Base-by-base conservation (phyloP, 2,113 vertebrate species). In the Cryptomyrus ogoouensis region DNA sequence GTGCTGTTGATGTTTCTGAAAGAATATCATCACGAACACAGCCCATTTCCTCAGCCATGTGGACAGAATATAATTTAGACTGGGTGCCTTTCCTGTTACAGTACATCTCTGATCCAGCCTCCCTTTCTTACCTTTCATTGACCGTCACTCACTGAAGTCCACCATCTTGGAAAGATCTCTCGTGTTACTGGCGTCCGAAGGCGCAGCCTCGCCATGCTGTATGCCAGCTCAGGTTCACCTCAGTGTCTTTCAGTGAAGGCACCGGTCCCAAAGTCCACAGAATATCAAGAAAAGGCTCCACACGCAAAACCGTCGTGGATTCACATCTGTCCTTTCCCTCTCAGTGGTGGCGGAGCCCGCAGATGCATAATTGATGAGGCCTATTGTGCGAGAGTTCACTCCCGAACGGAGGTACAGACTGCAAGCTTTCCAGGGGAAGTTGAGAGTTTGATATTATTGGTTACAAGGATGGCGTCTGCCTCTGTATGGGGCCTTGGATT, bases 321-420 rank as follows among this genome's bases (percentile, higher is more conserved):
- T 74, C 74, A 66, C 74, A 80, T 87, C 39, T 90, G 90, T 58
- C 39, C 5, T 31, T 42, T 19, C n/a, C 39, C 53, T 46, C 84
- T 87, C 47, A 56, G 88, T 77, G 74, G 87, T 88, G 88, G 89
- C 46, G 50, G 89, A 88, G 90, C 91, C 77, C 62, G 50, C 87
- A 91, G 19, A 95, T 96, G 93, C 94, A 96, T 96, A 95, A 95
- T 96, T 96, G 92, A 96, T 95, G 94, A 95, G 35, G 1, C 86
- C 94, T 95, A 94, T 95, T 96, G 94, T 96, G 92, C 90, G 92
- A 93, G 90, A 92, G 94, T 91, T 91, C 85, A 7, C 90, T 88
- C 90, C 1, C 1, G 91, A 93, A 92, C 39, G 0, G 58, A 91
- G 89, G 56, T 50, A 52, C 1, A 1, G 52, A 90, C 90, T 92